Base-by-base conservation (phyloP, 1,140 invertebrate genomes). In the Pseudomyrmex gracilis region DNA sequence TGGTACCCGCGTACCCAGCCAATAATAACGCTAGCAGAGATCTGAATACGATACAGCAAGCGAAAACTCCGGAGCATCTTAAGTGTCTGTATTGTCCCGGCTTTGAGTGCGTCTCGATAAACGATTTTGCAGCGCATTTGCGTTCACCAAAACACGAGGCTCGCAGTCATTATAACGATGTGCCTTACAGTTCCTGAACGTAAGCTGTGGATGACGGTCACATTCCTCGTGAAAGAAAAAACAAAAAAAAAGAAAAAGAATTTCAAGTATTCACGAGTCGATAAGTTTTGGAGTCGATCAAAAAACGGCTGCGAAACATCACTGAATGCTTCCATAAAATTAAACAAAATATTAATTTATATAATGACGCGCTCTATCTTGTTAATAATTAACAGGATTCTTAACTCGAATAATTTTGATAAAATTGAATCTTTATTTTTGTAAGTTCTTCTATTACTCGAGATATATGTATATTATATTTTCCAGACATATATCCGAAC, bases 101-200 rank as follows among this genome's bases (percentile, higher is more conserved):
- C 1, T 83, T 77, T 7, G 51, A 57, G 1, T 77, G 73, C n/a
- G 49, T 20, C 4, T 73, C 73, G 2, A 10, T 58, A 5, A 51
- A 66, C 2, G 73, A 67, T 9, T 83, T 77, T 0, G 8, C 22
- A 0, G 1, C 53, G 2, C 78, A 82, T 2, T 9, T 63, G 12
- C 58, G 43, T 47, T 53, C 78, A 2, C 5, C 49, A 15, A 74
- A 82, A 12, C 78, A 82, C 13, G 57, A 63, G 2, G 60, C 78
- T 0, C 70, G 47, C 1, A 82, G 17, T 2, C 10, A 15, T 80
- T 71, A 71, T 3, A 78, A 70, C 3, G 2, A 12, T n/a, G 4
- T 9, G 24, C 2, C 51, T 57, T 78, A 57, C 12, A 22, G 17
- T 17, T 2, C 53, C 47, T 34, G 7, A 20, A 53, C 9, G 2